A percentile compares a stretch with the other conserved stretches of the same genome.
Conservation (phyloP, 2,888 invertebrate species). For the Empis livida region DNA sequence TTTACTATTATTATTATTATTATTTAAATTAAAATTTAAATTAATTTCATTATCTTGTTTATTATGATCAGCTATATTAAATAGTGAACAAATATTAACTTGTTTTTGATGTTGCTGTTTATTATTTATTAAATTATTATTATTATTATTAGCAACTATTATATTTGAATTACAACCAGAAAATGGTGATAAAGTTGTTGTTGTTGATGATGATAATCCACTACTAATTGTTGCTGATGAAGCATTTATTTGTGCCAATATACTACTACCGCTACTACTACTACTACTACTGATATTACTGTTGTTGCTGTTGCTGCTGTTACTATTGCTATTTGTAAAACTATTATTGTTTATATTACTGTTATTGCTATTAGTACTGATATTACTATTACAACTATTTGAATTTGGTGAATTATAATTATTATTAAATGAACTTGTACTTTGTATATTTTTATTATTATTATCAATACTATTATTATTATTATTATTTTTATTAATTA, state of each 20-base stretch:
- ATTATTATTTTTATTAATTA: no score
- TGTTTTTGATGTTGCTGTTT: no score
- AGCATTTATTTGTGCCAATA: constrained; percentile 29
- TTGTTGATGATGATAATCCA: constrained; percentile 35
- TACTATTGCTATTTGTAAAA: constrained; percentile 25
- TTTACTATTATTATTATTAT: neutral
- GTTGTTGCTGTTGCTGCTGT: constrained; percentile 12
- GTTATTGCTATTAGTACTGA: constrained; percentile 25
- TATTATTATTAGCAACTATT: no score
- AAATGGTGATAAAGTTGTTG: constrained; percentile 28
- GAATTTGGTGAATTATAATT: neutral
- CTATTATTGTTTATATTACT: neutral
- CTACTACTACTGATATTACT: neutral
- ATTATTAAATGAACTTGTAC: no score
- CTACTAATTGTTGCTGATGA: constrained; percentile 35
- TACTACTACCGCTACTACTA: neutral
- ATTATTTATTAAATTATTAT: no score
- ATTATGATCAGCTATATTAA: no score
- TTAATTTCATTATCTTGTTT: no score
- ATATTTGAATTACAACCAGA: neutral
- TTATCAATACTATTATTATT: no score
- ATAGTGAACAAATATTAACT: no score
- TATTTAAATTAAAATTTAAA: no score
- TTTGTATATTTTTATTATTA: no score
- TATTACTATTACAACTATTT: neutral